A percentile compares a stretch with the other conserved stretches of the same genome.
phyloP scores from a whole-genome alignment of 2,113 vertebrate species.

The Esox niger region DNA sequence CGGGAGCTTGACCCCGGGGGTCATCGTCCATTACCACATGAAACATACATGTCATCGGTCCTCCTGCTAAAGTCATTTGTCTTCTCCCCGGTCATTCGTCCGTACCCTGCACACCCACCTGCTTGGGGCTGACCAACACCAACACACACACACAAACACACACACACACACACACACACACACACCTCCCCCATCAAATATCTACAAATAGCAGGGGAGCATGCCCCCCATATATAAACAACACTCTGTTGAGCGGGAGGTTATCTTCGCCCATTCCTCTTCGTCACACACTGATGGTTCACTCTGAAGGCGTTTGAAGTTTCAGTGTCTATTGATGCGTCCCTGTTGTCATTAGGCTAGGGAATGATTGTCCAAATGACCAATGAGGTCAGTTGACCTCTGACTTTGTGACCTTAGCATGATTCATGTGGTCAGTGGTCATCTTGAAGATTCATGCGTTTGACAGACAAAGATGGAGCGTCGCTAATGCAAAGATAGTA shows the following conservation, averaged over 20 bases:
- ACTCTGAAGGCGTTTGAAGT: constrained; percentile 5
- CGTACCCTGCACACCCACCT: constrained; percentile 38
- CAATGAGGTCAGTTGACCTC: no score
- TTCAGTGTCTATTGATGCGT: constrained; percentile 15
- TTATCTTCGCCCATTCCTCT: constrained; percentile 3
- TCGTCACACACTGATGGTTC: neutral
- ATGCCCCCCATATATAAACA: neutral
- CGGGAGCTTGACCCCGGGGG: constrained; percentile 65
- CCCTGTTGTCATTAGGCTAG: neutral
- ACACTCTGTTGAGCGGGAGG: neutral
- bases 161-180: neutral
- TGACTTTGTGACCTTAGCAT: constrained; percentile 12
- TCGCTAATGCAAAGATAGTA: no score
- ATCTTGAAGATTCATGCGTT: no score
- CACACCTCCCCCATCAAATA: neutral
- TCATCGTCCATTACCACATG: constrained; percentile 67
- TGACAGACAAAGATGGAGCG: no score
- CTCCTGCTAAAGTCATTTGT: constrained; percentile 66
- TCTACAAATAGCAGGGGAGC: neutral
- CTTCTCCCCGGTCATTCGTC: constrained; percentile 53
- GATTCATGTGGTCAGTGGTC: no score
- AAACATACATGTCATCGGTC: constrained; percentile 63
- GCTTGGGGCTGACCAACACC: constrained; percentile 13
- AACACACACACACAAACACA: constrained; percentile 8
- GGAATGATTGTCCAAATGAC: no score